Evolutionary conservation across 2,113 vertebrate species (phyloP), one percentile per base, ranked within the genome.

Genomic region (Pterocles orientalis): DNA sequence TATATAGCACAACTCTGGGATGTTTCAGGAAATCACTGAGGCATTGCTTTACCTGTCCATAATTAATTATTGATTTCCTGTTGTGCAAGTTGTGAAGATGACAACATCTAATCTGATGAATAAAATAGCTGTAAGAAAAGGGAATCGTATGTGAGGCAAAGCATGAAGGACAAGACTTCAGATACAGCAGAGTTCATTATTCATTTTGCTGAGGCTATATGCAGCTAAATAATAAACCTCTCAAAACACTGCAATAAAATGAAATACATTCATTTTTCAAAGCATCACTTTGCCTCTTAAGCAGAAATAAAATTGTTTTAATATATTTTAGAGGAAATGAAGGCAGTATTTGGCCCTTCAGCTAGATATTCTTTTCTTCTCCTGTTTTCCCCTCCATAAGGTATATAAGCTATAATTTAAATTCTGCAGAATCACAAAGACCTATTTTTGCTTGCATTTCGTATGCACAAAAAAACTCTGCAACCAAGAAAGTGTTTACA

Each of bases 31-130:
- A 95, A 86, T 61, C 92, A 54, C 57, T 64, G 76, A 94, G 80
- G 95, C 82, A 72, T 76, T 70, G 76, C 90, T 94, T 96, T 96
- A 77, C 95, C 94, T 93, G 87, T 92, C 92, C 85, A 72, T 95
- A 96, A 97, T 98, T 97, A 97, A 96, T 97, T 98, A 98, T 95
- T 93, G 97, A 98, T 97, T 97, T 97, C 96, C 88, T 91, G 72
- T 97, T 97, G 92, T 84, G 87, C 34, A 60, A 95, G 76, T 51
- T 77, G 82, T 26, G 25, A 53, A 73, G 84, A 94, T 76, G 72
- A 96, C 68, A 95, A 77, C 65, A 94, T 29, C 69, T 96, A 97
- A 93, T 76, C 81, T 94, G 94, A 96, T 82, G 45, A 97, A 94
- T 82, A 95, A 81, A 88, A 89, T 1, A 56, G 84, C 47, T 89